These are phyloP conservation scores for Papilio polyxenes DNA, from an alignment of 1,140 invertebrate genomes.

Conservation along the genomic window DNA sequence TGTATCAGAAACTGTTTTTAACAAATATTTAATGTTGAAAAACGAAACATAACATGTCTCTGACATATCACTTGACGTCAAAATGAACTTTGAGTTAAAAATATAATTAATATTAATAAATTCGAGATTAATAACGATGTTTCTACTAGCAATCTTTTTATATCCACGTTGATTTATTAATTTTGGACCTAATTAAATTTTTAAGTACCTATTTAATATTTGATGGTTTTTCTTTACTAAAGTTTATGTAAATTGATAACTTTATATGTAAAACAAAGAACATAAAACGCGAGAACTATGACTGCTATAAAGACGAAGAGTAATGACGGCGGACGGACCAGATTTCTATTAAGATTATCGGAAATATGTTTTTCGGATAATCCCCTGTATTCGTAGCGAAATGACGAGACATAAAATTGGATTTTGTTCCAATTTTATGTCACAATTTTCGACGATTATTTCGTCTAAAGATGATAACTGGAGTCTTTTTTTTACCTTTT, in stretches of 20 bases:
- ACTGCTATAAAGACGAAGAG: conserved; percentile 22
- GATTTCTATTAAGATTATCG: conserved; percentile 27
- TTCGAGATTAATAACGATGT: too few species aligned
- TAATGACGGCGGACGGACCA: conserved; percentile 3
- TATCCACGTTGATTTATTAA: too few species aligned
- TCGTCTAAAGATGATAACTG: not conserved
- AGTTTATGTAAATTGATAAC: not conserved
- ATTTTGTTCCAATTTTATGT: not conserved
- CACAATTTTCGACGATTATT: not conserved
- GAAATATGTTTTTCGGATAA: conserved; percentile 19
- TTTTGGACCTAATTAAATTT: too few species aligned
- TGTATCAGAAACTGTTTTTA: not conserved
- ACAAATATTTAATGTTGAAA: not conserved
- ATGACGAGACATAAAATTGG: conserved; percentile 23
- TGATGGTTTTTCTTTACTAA: not conserved
- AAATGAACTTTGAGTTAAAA: too few species aligned
- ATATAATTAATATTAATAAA: too few species aligned
- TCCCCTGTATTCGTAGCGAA: conserved; percentile 6
- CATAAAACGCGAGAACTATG: conserved; percentile 17
- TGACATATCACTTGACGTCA: not conserved
- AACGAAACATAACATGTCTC: not conserved
- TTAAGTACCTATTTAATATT: not conserved
- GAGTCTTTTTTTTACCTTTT: not conserved
- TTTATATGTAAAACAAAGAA: conserved; percentile 8
- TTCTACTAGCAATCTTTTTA: too few species aligned